Evolutionary conservation across 2,797 vertebrate species (phyloP).

Genomic region (Enteromius thamalakanensis): DNA sequence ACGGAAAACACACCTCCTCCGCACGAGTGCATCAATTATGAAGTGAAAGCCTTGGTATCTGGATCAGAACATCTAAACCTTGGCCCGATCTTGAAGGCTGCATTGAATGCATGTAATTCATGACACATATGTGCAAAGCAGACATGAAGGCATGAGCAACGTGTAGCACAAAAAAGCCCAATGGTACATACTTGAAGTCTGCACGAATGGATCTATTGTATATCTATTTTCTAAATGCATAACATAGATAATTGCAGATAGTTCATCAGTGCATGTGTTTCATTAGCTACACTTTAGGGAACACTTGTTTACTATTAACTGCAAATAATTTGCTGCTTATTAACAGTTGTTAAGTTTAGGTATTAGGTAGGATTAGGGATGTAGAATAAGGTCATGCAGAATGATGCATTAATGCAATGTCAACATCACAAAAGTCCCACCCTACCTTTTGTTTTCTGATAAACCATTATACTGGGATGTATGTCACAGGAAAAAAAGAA

Average conservation of each 20-base stretch:
- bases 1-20: conserved; percentile 46
- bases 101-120: background rate
- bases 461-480: background rate
- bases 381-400: too few species aligned
- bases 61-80: conserved; percentile 44
- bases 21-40: conserved; percentile 19
- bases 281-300: too few species aligned
- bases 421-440: background rate
- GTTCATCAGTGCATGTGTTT: background rate
- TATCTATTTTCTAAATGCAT: background rate
- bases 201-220: background rate
- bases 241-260: background rate
- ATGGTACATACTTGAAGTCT: background rate
- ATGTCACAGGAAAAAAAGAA: background rate
- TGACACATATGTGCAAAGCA: background rate
- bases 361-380: too few species aligned
- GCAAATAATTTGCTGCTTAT: too few species aligned
- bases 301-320: too few species aligned
- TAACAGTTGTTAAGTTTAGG: too few species aligned
- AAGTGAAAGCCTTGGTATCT: conserved; percentile 45
- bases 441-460: background rate
- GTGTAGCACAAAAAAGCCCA: background rate
- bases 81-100: conserved; percentile 25
- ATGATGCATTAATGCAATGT: background rate
- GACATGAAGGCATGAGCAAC: background rate